Evolutionary conservation across 2,888 invertebrate genomes (phyloP), one percentile per base, ranked within the genome.

Genomic region (Gastrophysa polygoni): DNA sequence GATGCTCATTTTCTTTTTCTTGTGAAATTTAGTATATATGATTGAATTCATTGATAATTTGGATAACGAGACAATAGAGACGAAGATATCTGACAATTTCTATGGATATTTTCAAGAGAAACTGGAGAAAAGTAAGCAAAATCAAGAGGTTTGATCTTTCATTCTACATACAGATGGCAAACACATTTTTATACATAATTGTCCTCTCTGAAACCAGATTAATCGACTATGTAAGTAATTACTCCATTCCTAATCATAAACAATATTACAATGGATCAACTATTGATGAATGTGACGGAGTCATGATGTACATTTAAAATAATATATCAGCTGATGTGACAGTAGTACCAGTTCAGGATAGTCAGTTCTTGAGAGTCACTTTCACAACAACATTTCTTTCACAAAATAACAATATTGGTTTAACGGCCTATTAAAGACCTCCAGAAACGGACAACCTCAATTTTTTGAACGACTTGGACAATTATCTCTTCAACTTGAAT

Each of bases 251-350:
- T 14, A 56, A 56, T 14, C 28, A 28, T 11, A 56, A 16, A 16
- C 21, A 21, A 24, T 44, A 56, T 17, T 56, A 51, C 17, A 56
- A 56, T 14, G 46, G 24, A 17, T 56, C 46, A 14, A 11, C 11
- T 11, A 57, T 57, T 1, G 47, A 57, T 28, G 47, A 57, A 47
- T 57, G 47, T 28, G 57, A 57, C 10, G 47, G 47, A 14, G 29
- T 48, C 11, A 46, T 56, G 46, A 46, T 44, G 1, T 56, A 46
- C 46, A 46, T 3, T 11, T 46, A 46, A 38, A 28, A 24, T 17
- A 14, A 11, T 11, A 46, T 57, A 47, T 28, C 57, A 57, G 57
- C 32, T 18, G 29, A 57, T 18, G 47, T 47, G 6, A 46, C 20
- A 24, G 24, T 48, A 18, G 11, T 24, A 2, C 2, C 6, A 20